phyloP scores from a whole-genome alignment of 2,797 vertebrate genomes.

The Enteromius viviparus region DNA sequence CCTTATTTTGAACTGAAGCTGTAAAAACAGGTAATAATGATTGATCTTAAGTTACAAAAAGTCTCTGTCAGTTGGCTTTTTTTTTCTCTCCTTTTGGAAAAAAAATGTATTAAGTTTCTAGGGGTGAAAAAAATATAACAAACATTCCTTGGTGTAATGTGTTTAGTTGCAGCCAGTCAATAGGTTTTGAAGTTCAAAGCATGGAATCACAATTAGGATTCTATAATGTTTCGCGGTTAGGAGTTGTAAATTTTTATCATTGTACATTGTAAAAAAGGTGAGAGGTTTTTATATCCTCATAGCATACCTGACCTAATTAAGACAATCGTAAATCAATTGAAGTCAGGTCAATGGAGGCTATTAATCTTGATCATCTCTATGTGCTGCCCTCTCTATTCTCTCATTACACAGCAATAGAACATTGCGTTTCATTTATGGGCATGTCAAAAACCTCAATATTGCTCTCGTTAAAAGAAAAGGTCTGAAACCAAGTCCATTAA shows the following conservation, averaged over 20 bases:
- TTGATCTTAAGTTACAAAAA: not conserved
- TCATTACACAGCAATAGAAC: constrained; percentile 50
- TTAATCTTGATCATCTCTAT: constrained; percentile 43
- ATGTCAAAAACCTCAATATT: constrained; percentile 50
- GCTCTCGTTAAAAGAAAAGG: constrained; percentile 35
- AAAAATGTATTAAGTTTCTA: not conserved
- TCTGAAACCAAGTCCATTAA: constrained; percentile 42
- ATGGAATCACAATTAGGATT: constrained; percentile 5
- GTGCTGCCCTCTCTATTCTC: constrained; percentile 35
- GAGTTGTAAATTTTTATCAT: not conserved
- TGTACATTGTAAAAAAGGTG: not conserved
- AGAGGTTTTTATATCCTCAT: constrained; percentile 17
- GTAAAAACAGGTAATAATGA: not conserved
- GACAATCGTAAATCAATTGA: constrained; percentile 17
- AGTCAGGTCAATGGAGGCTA: constrained; percentile 10
- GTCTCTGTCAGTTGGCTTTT: not conserved
- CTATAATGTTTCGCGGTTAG: not conserved
- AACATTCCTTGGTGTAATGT: not conserved
- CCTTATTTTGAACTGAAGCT: not conserved
- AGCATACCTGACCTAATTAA: constrained; percentile 36
- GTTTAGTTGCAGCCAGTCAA: not conserved
- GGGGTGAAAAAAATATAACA: not conserved
- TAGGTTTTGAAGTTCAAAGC: not conserved
- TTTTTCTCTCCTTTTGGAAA: no score
- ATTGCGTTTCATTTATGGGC: constrained; percentile 50